A percentile compares a stretch with the other conserved stretches of the same genome.
Evolutionary conservation across 2,888 invertebrate species (phyloP).

Genomic region (Amblyjoppa fuscipennis): DNA sequence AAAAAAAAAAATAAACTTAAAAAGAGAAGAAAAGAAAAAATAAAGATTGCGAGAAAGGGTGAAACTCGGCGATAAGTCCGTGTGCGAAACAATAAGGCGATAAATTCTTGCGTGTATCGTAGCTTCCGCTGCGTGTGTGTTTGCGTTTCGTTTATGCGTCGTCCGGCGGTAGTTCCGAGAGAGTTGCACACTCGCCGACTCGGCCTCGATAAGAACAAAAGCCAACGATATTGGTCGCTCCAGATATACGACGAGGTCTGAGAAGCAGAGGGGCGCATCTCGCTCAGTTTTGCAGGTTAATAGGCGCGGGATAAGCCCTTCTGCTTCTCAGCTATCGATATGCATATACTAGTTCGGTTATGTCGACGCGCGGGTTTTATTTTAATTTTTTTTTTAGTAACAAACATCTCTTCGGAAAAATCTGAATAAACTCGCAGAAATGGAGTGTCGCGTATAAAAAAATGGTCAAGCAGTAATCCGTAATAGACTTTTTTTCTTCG

Average conservation of each 20-base stretch:
- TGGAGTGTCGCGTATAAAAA: no score
- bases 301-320: neutral
- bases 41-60: constrained; percentile 10
- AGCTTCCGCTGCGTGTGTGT: constrained; percentile 5
- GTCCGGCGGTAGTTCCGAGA: constrained; percentile 1
- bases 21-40: neutral
- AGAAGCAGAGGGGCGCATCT: neutral
- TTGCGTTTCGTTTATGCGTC: neutral
- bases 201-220: constrained; percentile 73
- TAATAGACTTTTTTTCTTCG: no score
- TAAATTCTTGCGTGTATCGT: constrained; percentile 44
- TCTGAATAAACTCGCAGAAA: no score
- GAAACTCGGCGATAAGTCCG: constrained; percentile 26
- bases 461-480: no score
- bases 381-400: no score
- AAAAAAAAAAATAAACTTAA: neutral
- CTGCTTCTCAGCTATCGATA: neutral
- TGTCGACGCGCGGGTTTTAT: no score
- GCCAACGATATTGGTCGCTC: constrained; percentile 63
- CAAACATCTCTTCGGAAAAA: no score
- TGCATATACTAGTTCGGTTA: neutral
- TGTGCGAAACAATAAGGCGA: constrained; percentile 56
- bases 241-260: neutral
- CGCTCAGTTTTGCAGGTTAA: neutral
- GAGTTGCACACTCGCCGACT: constrained; percentile 25